Conservation (phyloP, 2,113 vertebrate species). For the Eclectus roratus region DNA sequence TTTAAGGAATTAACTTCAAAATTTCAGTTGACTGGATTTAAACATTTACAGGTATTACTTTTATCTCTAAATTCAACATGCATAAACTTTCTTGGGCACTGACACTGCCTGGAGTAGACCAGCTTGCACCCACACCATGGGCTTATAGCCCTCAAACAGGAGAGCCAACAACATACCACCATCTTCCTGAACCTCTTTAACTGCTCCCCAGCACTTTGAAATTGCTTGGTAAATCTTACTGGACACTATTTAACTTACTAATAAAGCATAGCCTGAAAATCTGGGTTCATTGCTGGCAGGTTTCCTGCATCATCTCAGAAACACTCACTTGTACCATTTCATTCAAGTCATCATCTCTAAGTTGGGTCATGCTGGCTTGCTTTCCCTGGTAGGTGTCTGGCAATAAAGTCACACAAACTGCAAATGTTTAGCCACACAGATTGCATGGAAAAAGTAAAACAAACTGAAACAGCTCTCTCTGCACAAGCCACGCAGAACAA, state of each 20-base stretch:
- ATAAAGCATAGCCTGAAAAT: background rate
- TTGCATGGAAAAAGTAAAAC: constrained; percentile 24
- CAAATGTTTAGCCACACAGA: constrained; percentile 60
- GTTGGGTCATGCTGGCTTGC: background rate
- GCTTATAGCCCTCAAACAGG: background rate
- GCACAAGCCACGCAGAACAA: background rate
- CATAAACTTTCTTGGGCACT: background rate
- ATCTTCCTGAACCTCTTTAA: background rate
- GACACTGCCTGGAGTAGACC: fast-evolving
- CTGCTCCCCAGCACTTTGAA: background rate
- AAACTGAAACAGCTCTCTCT: constrained; percentile 48
- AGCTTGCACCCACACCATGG: fast-evolving
- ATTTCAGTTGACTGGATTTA: background rate
- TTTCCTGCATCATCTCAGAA: background rate
- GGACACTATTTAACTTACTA: background rate
- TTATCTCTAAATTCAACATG: background rate
- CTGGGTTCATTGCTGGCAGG: background rate
- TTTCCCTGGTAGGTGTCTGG: constrained; percentile 36
- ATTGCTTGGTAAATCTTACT: background rate
- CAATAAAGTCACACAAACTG: constrained; percentile 49
- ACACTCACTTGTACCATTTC: background rate
- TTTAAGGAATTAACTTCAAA: background rate
- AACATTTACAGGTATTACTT: background rate
- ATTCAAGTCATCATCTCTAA: background rate
- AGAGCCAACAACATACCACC: fast-evolving